A percentile compares a stretch with the other conserved stretches of the same genome.
These are phyloP conservation scores for Semnornis frantzii DNA, from an alignment of 2,113 vertebrate genomes.

Conservation along the genomic window DNA sequence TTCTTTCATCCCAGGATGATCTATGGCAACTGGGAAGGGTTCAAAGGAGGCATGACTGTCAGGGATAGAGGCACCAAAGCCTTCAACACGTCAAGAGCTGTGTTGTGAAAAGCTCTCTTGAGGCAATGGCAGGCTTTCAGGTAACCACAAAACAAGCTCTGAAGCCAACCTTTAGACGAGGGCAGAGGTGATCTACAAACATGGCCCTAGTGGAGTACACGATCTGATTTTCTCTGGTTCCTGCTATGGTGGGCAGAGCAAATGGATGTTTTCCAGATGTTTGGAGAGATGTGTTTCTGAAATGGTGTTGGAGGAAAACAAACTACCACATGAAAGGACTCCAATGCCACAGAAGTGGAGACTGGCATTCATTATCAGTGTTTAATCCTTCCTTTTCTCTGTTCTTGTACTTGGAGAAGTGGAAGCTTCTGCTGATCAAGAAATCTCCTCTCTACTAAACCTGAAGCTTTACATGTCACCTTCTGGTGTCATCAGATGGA, in stretches of 20 bases:
- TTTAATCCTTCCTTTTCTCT: not conserved
- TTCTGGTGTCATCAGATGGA: not conserved
- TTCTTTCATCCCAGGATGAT: not conserved
- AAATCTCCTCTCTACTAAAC: not conserved
- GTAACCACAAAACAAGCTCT: not conserved
- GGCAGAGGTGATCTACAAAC: not conserved
- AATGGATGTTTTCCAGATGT: slow-evolving; percentile 44
- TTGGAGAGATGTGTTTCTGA: slow-evolving; percentile 32
- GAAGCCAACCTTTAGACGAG: not conserved
- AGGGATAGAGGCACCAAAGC: slow-evolving; percentile 7
- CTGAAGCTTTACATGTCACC: not conserved
- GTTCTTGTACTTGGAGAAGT: not conserved
- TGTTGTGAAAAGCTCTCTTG: not conserved
- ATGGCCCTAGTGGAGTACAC: not conserved
- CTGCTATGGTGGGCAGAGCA: slow-evolving; percentile 3
- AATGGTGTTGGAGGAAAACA: not conserved
- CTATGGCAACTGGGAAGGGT: not conserved
- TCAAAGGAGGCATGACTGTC: not conserved
- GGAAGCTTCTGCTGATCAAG: not conserved
- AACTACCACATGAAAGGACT: not conserved
- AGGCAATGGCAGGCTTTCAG: not conserved
- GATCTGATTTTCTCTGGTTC: not conserved
- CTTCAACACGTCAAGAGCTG: not conserved
- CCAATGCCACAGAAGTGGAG: not conserved
- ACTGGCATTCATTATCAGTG: not conserved